These are phyloP conservation scores for Oxygymnocypris stewartii DNA, from an alignment of 2,113 vertebrate species.

Conservation along the genomic window DNA sequence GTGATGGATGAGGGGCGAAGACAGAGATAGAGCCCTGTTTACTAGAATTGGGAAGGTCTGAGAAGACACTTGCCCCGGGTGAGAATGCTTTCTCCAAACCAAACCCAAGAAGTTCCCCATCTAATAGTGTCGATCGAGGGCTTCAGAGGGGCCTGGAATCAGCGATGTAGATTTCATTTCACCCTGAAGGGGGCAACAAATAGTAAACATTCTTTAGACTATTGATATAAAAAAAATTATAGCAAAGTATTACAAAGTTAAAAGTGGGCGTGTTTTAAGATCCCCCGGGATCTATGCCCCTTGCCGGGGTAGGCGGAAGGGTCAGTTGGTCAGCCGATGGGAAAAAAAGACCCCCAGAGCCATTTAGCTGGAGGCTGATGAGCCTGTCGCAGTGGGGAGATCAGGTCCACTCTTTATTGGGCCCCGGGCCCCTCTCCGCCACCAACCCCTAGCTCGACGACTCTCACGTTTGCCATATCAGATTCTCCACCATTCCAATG, in stretches of 20 bases:
- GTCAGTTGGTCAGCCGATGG: slow-evolving; percentile 42
- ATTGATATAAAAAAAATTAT: background rate
- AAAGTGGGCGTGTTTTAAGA: background rate
- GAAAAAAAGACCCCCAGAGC: slow-evolving; percentile 63
- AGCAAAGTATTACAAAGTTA: background rate
- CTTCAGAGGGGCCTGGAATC: background rate
- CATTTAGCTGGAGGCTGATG: slow-evolving; percentile 64
- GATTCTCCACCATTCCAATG: slow-evolving; percentile 67
- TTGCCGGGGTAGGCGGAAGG: slow-evolving; percentile 1
- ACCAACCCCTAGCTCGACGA: slow-evolving; percentile 54
- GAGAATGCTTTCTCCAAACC: slow-evolving; percentile 57
- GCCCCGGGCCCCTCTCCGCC: slow-evolving; percentile 49
- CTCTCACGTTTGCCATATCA: slow-evolving; percentile 71
- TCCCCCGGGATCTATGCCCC: background rate
- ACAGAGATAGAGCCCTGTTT: slow-evolving; percentile 40
- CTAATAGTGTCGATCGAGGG: background rate
- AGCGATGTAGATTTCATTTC: background rate
- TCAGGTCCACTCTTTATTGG: slow-evolving; percentile 63
- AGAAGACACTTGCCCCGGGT: slow-evolving; percentile 52
- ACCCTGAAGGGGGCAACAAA: slow-evolving; percentile 10
- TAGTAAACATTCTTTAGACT: background rate
- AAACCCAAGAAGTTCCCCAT: slow-evolving; percentile 48
- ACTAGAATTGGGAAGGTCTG: slow-evolving; percentile 14
- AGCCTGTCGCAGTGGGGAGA: slow-evolving; percentile 68
- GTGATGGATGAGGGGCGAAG: slow-evolving; percentile 44